Percentiles rank a stretch among this genome's conserved stretches.
phyloP scores from a whole-genome alignment of 2,888 invertebrate genomes.

The Folsomia candida region DNA sequence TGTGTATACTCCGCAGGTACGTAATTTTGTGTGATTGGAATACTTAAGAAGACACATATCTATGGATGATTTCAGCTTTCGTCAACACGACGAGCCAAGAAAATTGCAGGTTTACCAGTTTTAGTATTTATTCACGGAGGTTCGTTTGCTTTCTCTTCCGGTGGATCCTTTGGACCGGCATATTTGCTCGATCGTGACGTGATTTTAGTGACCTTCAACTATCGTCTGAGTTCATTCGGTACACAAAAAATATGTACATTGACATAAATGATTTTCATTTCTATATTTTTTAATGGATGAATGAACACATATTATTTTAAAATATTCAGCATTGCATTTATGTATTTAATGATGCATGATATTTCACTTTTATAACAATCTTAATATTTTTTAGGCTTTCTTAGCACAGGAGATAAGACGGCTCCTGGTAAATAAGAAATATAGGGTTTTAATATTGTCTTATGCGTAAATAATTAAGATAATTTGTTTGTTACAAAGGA shows the following conservation, averaged over 20 bases:
- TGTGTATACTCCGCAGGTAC: conserved; percentile 43
- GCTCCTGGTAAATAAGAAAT: conserved; percentile 21
- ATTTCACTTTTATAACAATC: neutral
- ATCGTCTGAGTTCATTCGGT: no score
- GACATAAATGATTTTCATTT: neutral
- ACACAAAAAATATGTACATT: no score
- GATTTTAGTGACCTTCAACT: no score
- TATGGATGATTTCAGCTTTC: conserved; percentile 18
- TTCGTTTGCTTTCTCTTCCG: conserved; percentile 31
- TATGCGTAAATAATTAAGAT: no score
- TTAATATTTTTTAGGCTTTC: conserved; percentile 31
- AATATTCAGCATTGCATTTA: no score
- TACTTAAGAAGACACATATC: no score
- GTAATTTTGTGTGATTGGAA: no score
- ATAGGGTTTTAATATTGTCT: no score
- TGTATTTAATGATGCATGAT: no score
- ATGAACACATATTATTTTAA: neutral
- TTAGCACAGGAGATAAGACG: conserved; percentile 40
- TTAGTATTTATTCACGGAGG: conserved; percentile 40
- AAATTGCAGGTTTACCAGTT: conserved; percentile 21
- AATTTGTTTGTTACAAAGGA: conserved; percentile 10
- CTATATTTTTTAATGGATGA: neutral
- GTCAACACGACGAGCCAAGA: conserved; percentile 2
- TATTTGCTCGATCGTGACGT: conserved; percentile 37
- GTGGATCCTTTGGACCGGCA: conserved; percentile 33